Base-by-base conservation (phyloP, 2,888 invertebrate species). In the Buathra laborator region DNA sequence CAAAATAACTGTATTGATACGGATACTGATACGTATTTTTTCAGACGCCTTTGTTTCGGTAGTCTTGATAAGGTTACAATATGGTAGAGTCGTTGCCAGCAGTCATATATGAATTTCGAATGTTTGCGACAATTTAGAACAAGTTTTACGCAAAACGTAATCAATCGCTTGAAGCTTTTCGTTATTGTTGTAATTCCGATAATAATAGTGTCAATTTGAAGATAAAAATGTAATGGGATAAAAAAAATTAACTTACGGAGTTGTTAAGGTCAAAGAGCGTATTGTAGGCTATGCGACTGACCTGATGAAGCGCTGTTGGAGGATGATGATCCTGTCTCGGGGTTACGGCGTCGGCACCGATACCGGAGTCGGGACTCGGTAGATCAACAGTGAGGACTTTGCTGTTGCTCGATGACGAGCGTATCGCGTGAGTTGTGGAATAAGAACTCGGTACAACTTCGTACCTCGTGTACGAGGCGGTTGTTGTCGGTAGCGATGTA, bases 361-460 rank as follows among this genome's bases (percentile, higher is more conserved):
- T 99, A 87, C 99, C 99, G 93, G 98, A 98, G 95, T 99, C 99
- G 43, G 98, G 98, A 90, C 98, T 98, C 43, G 99, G 98, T 93
- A 99, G 96, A 95, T 99, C 99, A 92, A 98, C 98, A 74, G 98
- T 98, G 89, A 98, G 96, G 62, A 97, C 98, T 90, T 94, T 94
- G 90, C 93, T 94, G 90, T 91, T 93, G 87, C 92, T 93, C 56
- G 93, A 93, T 14, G 93, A 91, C 48, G 93, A 93, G 86, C 94
- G 91, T 84, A 94, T 93, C 74, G 93, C 93, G 89, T 94, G 93
- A 77, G 92, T 92, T 75, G 93, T 93, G 48, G 93, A 90, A 85
- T 93, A 94, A 59, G 93, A 93, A 87, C 93, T 93, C 16, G 94
- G 94, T 37, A 93, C 93, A 82, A 94, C 93, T 81, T 94, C 93